Evolutionary conservation across 2,888 invertebrate species (phyloP).

Genomic region (Deroplatys truncata): DNA sequence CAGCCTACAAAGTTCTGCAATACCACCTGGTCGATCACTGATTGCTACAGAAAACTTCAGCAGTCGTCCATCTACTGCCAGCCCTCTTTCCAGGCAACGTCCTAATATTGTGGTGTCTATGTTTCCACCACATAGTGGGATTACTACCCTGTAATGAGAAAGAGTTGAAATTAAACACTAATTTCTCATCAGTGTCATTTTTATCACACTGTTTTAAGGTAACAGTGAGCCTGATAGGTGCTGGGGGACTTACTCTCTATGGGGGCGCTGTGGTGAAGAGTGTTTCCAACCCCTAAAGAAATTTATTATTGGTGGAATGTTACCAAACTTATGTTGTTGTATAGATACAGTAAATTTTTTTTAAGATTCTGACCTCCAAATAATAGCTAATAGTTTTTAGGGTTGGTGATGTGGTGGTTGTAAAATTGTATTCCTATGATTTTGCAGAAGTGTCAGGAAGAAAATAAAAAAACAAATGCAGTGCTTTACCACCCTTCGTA

Average conservation of each 20-base stretch:
- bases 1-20: constrained; percentile 75
- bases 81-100: constrained; percentile 78
- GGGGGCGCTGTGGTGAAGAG: no score
- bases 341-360: not conserved
- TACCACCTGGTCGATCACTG: constrained; percentile 83
- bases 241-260: not conserved
- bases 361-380: no score
- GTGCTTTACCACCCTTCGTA: no score
- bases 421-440: no score
- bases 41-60: constrained; percentile 72
- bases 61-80: constrained; percentile 80
- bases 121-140: constrained; percentile 83
- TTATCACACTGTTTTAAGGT: not conserved
- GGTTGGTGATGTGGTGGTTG: no score
- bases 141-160: constrained; percentile 63
- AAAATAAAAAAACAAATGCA: no score
- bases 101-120: constrained; percentile 90
- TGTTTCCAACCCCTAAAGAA: no score
- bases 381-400: no score
- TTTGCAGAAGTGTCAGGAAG: no score
- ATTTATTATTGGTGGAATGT: no score
- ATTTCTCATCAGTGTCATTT: not conserved
- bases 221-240: not conserved
- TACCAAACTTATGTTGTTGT: no score
- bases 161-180: not conserved